Evolutionary conservation across 1,140 invertebrate species (phyloP).

Genomic region (Neotoxoptera formosana): DNA sequence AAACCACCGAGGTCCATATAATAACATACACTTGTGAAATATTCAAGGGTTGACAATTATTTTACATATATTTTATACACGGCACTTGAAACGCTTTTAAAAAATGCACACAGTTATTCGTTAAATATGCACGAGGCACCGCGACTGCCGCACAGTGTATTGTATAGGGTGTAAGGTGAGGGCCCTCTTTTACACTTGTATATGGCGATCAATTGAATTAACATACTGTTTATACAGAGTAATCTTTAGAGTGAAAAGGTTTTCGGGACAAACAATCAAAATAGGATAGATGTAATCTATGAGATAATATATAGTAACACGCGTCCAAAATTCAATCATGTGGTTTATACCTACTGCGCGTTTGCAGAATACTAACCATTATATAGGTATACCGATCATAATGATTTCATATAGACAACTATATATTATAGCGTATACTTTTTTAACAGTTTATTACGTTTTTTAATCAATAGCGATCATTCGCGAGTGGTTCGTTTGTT

Average conservation of each 20-base stretch:
- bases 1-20: neutral
- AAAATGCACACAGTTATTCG: slow-evolving; percentile 34
- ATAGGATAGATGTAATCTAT: neutral
- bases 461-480: too few species aligned
- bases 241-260: neutral
- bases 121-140: slow-evolving; percentile 48
- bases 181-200: slow-evolving; percentile 42
- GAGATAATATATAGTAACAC: neutral
- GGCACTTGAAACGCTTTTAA: slow-evolving; percentile 40
- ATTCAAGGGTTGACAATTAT: slow-evolving; percentile 36
- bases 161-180: slow-evolving; percentile 38
- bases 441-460: neutral
- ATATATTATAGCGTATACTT: neutral
- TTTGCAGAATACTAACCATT: neutral
- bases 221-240: slow-evolving; percentile 36
- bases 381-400: neutral
- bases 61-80: slow-evolving; percentile 31
- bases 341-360: neutral
- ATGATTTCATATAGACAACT: neutral
- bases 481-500: neutral
- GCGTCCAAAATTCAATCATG: neutral
- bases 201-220: slow-evolving; percentile 25
- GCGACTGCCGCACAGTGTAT: neutral
- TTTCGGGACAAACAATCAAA: neutral
- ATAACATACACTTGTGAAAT: neutral